Evolutionary conservation across 1,140 invertebrate species (phyloP).

Genomic region (Idris sp.): DNA sequence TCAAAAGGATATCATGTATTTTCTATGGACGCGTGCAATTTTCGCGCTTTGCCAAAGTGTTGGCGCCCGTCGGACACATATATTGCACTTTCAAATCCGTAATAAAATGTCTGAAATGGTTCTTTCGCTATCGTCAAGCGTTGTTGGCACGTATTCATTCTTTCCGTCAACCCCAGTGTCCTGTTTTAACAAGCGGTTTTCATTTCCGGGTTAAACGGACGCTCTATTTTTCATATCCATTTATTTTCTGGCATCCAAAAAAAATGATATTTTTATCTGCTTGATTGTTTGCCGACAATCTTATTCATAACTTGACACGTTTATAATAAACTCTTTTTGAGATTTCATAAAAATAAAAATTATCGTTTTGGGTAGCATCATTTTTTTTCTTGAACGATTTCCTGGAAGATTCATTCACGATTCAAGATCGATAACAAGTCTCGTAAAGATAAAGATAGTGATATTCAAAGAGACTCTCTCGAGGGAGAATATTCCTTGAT

Average conservation of each 20-base stretch:
- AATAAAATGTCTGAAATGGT: constrained; percentile 57
- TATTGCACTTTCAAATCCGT: constrained; percentile 45
- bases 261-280: constrained; percentile 36
- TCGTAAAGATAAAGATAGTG: constrained; percentile 48
- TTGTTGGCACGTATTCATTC: constrained; percentile 54
- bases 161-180: constrained; percentile 37
- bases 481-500: constrained; percentile 23
- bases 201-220: constrained; percentile 54
- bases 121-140: constrained; percentile 37
- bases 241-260: constrained; percentile 31
- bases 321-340: too few species aligned
- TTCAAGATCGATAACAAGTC: constrained; percentile 49
- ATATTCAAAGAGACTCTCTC: constrained; percentile 45
- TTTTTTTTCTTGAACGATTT: constrained; percentile 23
- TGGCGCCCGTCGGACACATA: constrained; percentile 29
- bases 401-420: constrained; percentile 52
- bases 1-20: constrained; percentile 25
- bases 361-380: constrained; percentile 26
- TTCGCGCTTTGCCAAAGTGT: constrained; percentile 39
- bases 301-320: too few species aligned
- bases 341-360: constrained; percentile 4
- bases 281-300: constrained; percentile 30
- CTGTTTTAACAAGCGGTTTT: constrained; percentile 59
- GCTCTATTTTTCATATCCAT: constrained; percentile 55
- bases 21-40: constrained; percentile 37